These are phyloP conservation scores for Trissolcus basalis DNA, from an alignment of 1,140 invertebrate species.

Conservation along the genomic window DNA sequence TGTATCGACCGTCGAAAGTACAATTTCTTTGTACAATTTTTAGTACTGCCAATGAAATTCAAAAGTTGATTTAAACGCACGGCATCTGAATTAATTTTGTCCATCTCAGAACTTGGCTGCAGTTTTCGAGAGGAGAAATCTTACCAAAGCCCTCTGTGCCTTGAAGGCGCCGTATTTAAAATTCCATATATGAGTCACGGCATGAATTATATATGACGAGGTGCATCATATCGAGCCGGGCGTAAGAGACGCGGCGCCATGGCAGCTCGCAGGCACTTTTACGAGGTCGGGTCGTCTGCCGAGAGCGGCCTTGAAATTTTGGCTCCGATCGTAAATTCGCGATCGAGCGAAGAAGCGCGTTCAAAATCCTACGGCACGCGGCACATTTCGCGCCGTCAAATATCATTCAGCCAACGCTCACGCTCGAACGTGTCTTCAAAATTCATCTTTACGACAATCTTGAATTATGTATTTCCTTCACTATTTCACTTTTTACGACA, in stretches of 20 bases:
- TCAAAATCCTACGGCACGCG: slow-evolving; percentile 23
- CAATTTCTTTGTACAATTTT: too few species aligned
- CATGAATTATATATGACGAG: slow-evolving; percentile 48
- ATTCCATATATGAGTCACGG: slow-evolving; percentile 29
- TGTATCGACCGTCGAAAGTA: too few species aligned
- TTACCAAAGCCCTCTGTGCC: neutral
- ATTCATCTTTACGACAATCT: slow-evolving; percentile 45
- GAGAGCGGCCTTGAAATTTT: slow-evolving; percentile 50
- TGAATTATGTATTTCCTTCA: slow-evolving; percentile 14
- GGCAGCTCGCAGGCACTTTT: slow-evolving; percentile 45
- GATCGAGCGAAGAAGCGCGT: slow-evolving; percentile 31
- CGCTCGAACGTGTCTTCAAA: slow-evolving; percentile 42
- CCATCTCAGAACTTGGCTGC: too few species aligned
- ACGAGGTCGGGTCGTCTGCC: slow-evolving; percentile 52
- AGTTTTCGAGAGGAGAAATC: slow-evolving; percentile 26
- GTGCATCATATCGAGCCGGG: slow-evolving; percentile 18
- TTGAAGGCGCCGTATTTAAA: slow-evolving; percentile 26
- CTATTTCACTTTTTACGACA: too few species aligned
- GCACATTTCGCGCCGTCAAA: slow-evolving; percentile 24
- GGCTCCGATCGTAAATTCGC: slow-evolving; percentile 47
- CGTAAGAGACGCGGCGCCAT: slow-evolving; percentile 31
- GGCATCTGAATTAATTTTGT: too few species aligned
- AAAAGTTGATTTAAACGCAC: too few species aligned
- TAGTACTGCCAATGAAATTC: too few species aligned
- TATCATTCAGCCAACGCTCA: slow-evolving; percentile 47